phyloP scores from a whole-genome alignment of 2,797 vertebrate species.

The Corythornis leucogaster region DNA sequence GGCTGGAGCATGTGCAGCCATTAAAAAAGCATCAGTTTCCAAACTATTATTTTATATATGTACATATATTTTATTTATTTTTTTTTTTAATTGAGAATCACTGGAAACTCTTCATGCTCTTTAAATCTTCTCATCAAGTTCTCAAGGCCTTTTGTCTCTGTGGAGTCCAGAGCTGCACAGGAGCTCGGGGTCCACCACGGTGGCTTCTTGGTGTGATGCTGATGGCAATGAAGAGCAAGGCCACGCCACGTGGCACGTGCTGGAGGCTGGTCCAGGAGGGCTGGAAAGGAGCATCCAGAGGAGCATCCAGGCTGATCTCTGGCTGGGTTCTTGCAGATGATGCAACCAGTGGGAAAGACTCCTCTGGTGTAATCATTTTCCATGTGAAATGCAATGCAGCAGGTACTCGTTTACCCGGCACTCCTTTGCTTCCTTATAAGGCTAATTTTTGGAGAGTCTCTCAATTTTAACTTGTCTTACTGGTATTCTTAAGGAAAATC shows the following conservation, averaged over 20 bases:
- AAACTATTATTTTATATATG: background rate
- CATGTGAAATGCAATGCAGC: background rate
- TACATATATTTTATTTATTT: background rate
- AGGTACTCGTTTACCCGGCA: background rate
- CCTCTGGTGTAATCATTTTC: background rate
- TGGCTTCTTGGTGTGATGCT: background rate
- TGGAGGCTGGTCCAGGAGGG: background rate
- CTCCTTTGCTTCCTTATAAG: background rate
- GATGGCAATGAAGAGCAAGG: fast-evolving
- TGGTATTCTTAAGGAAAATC: background rate
- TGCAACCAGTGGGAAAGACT: background rate
- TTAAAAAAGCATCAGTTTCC: background rate
- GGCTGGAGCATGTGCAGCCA: background rate
- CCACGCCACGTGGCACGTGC: fast-evolving
- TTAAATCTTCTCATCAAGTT: background rate
- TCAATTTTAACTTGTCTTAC: background rate
- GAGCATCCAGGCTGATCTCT: background rate
- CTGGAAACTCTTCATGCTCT: background rate
- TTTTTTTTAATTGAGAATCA: background rate
- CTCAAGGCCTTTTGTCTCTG: background rate
- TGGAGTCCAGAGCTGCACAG: background rate
- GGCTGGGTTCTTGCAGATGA: background rate
- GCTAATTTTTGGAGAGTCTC: background rate
- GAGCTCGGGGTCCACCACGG: background rate
- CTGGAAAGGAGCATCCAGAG: background rate